Evolutionary conservation across 2,888 invertebrate genomes (phyloP).

Genomic region (Chalcosyrphus nemorum): DNA sequence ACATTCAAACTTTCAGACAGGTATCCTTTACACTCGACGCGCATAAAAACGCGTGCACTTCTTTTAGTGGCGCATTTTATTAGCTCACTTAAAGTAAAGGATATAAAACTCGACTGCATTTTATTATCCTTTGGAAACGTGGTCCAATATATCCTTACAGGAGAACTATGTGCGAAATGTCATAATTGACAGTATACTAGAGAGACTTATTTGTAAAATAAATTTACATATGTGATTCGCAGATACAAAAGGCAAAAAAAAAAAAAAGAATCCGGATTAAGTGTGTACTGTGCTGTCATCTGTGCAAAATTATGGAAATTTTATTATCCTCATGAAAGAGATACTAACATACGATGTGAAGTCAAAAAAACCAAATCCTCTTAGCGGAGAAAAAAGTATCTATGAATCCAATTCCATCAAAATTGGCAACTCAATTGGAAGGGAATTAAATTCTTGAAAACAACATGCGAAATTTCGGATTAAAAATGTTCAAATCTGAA

Average conservation of each 20-base stretch:
- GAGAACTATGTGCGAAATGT: constrained; percentile 63
- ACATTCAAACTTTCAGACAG: constrained; percentile 28
- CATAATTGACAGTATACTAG: constrained; percentile 60
- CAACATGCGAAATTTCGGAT: constrained; percentile 42
- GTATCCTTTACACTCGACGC: too few relatives aligned
- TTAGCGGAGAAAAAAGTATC: constrained; percentile 35
- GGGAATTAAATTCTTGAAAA: constrained; percentile 48
- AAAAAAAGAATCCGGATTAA: constrained; percentile 13
- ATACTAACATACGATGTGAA: not conserved
- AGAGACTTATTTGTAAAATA: constrained; percentile 24
- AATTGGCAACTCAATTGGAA: constrained; percentile 54
- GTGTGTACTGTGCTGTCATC: constrained; percentile 29
- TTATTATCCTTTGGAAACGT: constrained; percentile 47
- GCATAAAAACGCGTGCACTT: not conserved
- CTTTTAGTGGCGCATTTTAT: constrained; percentile 60
- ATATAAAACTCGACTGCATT: constrained; percentile 38
- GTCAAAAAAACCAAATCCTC: constrained; percentile 32
- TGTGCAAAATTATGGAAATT: constrained; percentile 46
- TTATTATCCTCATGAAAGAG: constrained; percentile 31
- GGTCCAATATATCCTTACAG: constrained; percentile 13
- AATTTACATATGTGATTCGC: constrained; percentile 40
- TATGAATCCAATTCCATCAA: constrained; percentile 22
- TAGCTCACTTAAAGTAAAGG: constrained; percentile 45
- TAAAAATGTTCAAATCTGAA: constrained; percentile 25
- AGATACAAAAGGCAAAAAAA: not conserved